phyloP scores from a whole-genome alignment of 2,888 invertebrate genomes.

The Sinotaia quadrata region DNA sequence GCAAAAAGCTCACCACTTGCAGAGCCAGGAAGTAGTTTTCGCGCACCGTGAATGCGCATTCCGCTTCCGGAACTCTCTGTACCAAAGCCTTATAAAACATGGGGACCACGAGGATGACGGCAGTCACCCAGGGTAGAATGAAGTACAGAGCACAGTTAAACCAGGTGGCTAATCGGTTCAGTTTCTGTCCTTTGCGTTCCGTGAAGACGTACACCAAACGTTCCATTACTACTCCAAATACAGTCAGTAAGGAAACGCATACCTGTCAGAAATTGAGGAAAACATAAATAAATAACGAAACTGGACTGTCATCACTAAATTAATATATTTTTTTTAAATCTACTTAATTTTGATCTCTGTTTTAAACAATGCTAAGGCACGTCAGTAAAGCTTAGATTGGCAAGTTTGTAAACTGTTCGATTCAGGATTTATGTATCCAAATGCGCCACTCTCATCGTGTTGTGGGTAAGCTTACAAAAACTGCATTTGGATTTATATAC shows the following conservation, averaged over 20 bases:
- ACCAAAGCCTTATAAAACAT: conserved; percentile 29
- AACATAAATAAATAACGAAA: no score
- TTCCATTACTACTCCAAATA: conserved; percentile 35
- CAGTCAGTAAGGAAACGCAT: conserved; percentile 34
- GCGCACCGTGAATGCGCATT: conserved; percentile 33
- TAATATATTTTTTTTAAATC: no score
- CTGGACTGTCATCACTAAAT: no score
- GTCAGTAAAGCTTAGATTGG: no score
- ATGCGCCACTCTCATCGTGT: no score
- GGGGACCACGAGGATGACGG: conserved; percentile 31
- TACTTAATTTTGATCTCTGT: no score
- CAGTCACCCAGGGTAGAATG: conserved; percentile 36
- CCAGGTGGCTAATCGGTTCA: conserved; percentile 24
- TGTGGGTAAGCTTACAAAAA: no score
- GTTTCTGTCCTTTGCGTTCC: conserved; percentile 27
- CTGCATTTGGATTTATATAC: no score
- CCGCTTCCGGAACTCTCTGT: conserved; percentile 18
- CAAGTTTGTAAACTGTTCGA: no score
- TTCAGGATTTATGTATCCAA: no score
- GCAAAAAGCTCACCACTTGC: conserved; percentile 35
- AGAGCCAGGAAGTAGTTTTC: conserved; percentile 31
- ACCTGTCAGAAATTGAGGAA: no score
- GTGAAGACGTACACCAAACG: conserved; percentile 39
- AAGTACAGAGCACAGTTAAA: conserved; percentile 30
- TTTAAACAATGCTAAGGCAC: no score